Percentiles rank a stretch among this genome's conserved stretches.
Evolutionary conservation across 2,888 invertebrate species (phyloP).

Genomic region (Agriopis aurantiaria): DNA sequence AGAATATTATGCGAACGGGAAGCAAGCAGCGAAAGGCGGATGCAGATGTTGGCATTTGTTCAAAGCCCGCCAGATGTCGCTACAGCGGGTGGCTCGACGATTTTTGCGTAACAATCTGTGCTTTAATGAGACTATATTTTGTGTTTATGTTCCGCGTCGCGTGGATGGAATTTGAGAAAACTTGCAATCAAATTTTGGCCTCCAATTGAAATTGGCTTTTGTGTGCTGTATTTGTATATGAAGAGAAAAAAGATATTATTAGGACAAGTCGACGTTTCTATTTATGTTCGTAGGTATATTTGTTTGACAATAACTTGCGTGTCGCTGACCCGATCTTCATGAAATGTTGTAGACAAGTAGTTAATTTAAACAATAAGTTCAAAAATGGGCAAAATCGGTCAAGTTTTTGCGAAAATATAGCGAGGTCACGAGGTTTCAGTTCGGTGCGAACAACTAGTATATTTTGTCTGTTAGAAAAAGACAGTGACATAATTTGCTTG

Average conservation of each 20-base stretch:
- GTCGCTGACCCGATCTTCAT: too few species aligned
- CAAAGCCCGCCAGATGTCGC: slow-evolving; percentile 62
- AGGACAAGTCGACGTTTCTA: too few species aligned
- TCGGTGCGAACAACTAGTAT: too few species aligned
- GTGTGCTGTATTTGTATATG: neutral
- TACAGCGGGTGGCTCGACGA: slow-evolving; percentile 34
- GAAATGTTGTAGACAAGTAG: too few species aligned
- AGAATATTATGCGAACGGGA: slow-evolving; percentile 49
- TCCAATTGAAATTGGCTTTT: neutral
- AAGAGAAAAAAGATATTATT: neutral
- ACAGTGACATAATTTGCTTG: too few species aligned
- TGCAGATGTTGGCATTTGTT: slow-evolving; percentile 70
- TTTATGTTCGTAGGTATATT: too few species aligned
- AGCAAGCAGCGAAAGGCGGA: slow-evolving; percentile 42
- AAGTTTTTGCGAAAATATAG: too few species aligned
- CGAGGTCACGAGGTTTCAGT: too few species aligned
- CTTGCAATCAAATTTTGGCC: neutral
- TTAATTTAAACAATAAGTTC: too few species aligned
- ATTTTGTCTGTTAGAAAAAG: too few species aligned
- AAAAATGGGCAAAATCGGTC: too few species aligned
- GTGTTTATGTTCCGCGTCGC: slow-evolving; percentile 29
- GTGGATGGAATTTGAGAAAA: slow-evolving; percentile 4
- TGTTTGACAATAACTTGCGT: too few species aligned
- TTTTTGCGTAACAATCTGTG: slow-evolving; percentile 43
- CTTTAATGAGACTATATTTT: slow-evolving; percentile 38